Conservation (phyloP, 2,797 vertebrate species). For the Sciurus carolinensis region DNA sequence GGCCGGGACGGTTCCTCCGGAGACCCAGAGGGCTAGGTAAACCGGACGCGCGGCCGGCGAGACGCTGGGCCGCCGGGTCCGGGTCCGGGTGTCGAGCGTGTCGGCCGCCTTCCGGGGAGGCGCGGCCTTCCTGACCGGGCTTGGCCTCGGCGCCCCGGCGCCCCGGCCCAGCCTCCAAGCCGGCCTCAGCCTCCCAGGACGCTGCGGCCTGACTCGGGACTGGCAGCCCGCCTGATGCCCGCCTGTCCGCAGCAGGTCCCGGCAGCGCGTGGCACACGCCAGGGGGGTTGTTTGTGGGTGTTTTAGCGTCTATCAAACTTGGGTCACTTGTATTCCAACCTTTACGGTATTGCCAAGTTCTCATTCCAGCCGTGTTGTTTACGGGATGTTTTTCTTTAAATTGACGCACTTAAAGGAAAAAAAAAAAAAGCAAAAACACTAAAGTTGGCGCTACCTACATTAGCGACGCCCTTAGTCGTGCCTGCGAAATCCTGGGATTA, state of each 20-base stretch:
- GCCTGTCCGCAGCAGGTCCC: not conserved
- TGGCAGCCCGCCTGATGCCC: too few species aligned
- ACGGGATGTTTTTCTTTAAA: not conserved
- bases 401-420: not conserved
- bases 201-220: not conserved
- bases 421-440: not conserved
- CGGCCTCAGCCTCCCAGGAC: not conserved
- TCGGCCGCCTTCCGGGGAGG: not conserved
- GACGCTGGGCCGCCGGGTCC: not conserved
- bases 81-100: not conserved
- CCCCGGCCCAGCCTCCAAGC: too few species aligned
- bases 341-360: not conserved
- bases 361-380: not conserved
- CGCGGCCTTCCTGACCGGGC: too few species aligned
- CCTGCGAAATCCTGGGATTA: not conserved
- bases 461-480: not conserved
- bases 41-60: not conserved
- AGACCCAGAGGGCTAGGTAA: constrained; percentile 58
- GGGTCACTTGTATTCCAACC: not conserved
- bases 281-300: not conserved
- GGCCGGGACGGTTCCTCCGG: not conserved
- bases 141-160: too few species aligned
- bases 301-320: not conserved
- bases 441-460: fast-evolving
- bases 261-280: not conserved